phyloP scores from a whole-genome alignment of 2,888 invertebrate species.

The Ophion slaviceki region DNA sequence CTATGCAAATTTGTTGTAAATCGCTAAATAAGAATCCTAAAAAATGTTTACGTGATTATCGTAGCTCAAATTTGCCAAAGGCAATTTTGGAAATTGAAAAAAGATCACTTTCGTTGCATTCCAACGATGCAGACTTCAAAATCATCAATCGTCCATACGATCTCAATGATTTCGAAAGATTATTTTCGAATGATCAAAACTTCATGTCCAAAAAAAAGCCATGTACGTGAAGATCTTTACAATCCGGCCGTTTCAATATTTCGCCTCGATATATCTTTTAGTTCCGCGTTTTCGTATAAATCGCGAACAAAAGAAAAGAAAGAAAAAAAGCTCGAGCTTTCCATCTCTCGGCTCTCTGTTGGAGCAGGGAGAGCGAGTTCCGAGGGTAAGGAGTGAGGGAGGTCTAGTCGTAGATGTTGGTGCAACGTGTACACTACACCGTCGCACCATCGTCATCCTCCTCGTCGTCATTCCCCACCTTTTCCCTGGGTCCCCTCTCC shows the following conservation, averaged over 20 bases:
- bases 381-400: constrained; percentile 19
- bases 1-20: too few relatives aligned
- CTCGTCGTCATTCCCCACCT: constrained; percentile 35
- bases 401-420: constrained; percentile 12
- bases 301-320: neutral
- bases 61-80: too few relatives aligned
- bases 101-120: too few relatives aligned
- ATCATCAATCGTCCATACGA: too few relatives aligned
- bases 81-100: too few relatives aligned
- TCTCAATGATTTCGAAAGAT: too few relatives aligned
- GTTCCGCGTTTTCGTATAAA: neutral
- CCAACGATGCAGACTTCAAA: too few relatives aligned
- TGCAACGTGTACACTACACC: constrained; percentile 30
- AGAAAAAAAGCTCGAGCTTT: constrained; percentile 39
- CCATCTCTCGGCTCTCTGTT: constrained; percentile 20
- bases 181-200: too few relatives aligned
- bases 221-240: too few relatives aligned
- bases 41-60: too few relatives aligned
- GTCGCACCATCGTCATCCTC: constrained; percentile 12
- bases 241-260: neutral
- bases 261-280: neutral
- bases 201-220: too few relatives aligned
- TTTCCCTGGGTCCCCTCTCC: constrained; percentile 1
- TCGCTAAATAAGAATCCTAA: too few relatives aligned
- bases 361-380: constrained; percentile 5